Evolutionary conservation across 2,113 vertebrate genomes (phyloP).

Genomic region (Phalacrocorax aristotelis): DNA sequence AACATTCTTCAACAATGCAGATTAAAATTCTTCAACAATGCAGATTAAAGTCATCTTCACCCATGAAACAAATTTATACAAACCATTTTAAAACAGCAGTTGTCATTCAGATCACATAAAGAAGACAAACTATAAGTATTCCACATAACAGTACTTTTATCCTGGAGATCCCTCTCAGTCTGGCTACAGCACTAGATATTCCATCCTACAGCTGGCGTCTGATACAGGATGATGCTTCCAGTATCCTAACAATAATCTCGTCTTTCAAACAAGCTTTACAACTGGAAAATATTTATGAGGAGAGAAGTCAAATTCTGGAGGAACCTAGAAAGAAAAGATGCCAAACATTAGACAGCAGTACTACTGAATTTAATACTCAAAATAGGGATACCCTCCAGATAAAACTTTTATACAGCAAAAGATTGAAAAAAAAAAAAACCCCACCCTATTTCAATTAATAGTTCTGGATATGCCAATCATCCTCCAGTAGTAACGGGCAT

Average conservation of each 20-base stretch:
- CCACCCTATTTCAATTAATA: no score
- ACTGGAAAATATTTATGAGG: conserved; percentile 97
- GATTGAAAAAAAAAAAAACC: not conserved
- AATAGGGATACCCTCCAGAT: not conserved
- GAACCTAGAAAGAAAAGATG: conserved; percentile 75
- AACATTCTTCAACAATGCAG: conserved; percentile 45
- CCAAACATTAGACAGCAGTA: not conserved
- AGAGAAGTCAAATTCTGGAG: conserved; percentile 97
- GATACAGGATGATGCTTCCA: not conserved
- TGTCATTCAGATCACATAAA: conserved; percentile 47
- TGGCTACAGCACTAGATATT: not conserved
- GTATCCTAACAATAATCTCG: not conserved
- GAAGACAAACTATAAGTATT: conserved; percentile 41
- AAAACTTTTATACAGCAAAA: not conserved
- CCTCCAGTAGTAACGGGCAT: not conserved
- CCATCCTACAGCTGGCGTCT: not conserved
- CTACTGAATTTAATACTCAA: not conserved
- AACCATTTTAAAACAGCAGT: conserved; percentile 75
- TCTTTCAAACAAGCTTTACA: conserved; percentile 92
- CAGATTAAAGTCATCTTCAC: conserved; percentile 48
- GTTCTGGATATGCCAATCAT: not conserved
- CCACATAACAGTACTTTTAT: conserved; percentile 26
- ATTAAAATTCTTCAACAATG: conserved; percentile 48
- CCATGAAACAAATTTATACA: conserved; percentile 31
- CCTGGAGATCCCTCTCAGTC: not conserved